These are phyloP conservation scores for Drosophila mayri DNA, from an alignment of 1,140 invertebrate species.

Conservation along the genomic window DNA sequence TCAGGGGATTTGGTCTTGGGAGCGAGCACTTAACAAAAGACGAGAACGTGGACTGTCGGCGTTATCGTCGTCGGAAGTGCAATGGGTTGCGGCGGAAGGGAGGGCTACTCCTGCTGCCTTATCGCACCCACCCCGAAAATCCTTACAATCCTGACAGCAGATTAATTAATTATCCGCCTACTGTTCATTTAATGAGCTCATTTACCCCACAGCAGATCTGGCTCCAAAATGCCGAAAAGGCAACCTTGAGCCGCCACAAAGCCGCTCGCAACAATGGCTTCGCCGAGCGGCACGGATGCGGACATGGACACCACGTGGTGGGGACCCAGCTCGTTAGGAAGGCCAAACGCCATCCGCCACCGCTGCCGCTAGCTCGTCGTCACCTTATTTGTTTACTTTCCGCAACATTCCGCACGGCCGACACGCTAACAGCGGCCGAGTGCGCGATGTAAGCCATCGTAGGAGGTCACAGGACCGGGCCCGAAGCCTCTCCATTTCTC, in stretches of 20 bases:
- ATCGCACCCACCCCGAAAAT: slow-evolving; percentile 10
- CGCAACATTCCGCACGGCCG: slow-evolving; percentile 61
- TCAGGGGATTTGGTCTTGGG: slow-evolving; percentile 4
- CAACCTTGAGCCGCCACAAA: slow-evolving; percentile 21
- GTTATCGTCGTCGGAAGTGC: neutral
- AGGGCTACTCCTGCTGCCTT: neutral
- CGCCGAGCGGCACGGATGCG: slow-evolving; percentile 9
- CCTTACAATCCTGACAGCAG: slow-evolving; percentile 16
- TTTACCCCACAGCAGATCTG: slow-evolving; percentile 9
- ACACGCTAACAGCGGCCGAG: slow-evolving; percentile 41
- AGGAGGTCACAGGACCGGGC: slow-evolving; percentile 16
- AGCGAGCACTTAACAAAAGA: slow-evolving; percentile 3
- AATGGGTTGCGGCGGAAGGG: neutral
- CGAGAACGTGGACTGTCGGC: neutral
- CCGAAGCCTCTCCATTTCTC: slow-evolving; percentile 10
- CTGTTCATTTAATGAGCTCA: slow-evolving; percentile 22
- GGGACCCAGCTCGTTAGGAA: slow-evolving; percentile 9
- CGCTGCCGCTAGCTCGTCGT: neutral
- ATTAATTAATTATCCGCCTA: slow-evolving; percentile 24
- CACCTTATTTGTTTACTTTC: slow-evolving; percentile 65
- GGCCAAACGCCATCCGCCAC: slow-evolving; percentile 1
- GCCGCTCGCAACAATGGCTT: slow-evolving; percentile 15
- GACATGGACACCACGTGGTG: slow-evolving; percentile 20
- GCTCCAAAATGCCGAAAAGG: slow-evolving; percentile 10
- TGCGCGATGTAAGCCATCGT: slow-evolving; percentile 38